Conservation (phyloP, 2,888 invertebrate species). For the Carterocephalus palaemon region DNA sequence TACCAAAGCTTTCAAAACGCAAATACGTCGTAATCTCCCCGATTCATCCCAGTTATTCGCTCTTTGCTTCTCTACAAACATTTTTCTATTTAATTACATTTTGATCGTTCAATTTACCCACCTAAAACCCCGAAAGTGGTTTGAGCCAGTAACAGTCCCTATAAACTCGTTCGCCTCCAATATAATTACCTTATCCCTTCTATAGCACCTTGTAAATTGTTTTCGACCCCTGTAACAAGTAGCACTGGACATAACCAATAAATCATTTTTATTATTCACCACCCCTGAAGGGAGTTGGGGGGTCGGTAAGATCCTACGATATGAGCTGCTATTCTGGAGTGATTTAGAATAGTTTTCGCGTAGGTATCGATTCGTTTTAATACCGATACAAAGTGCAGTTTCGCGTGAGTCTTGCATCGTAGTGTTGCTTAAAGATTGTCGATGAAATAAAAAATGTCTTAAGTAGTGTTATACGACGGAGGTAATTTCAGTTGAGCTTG, state of each 20-base stretch:
- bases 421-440: constrained; percentile 32
- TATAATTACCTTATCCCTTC: constrained; percentile 51
- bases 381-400: constrained; percentile 60
- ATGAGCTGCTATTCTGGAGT: constrained; percentile 47
- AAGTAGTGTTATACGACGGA: constrained; percentile 1
- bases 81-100: no score
- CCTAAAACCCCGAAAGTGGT: no score
- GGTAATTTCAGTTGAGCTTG: neutral
- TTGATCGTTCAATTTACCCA: no score
- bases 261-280: constrained; percentile 72
- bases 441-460: constrained; percentile 22
- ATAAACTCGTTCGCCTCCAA: constrained; percentile 22
- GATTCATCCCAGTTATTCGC: no score
- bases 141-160: constrained; percentile 3
- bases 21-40: no score
- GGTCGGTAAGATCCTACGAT: constrained; percentile 57
- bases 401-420: constrained; percentile 49
- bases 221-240: constrained; percentile 67
- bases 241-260: constrained; percentile 68
- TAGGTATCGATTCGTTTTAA: constrained; percentile 43
- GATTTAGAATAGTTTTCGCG: constrained; percentile 60
- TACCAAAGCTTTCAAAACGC: no score
- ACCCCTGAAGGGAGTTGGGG: constrained; percentile 47
- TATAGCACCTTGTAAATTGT: constrained; percentile 64
- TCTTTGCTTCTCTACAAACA: no score